phyloP scores from a whole-genome alignment of 2,113 vertebrate genomes.

The Columba janthina region DNA sequence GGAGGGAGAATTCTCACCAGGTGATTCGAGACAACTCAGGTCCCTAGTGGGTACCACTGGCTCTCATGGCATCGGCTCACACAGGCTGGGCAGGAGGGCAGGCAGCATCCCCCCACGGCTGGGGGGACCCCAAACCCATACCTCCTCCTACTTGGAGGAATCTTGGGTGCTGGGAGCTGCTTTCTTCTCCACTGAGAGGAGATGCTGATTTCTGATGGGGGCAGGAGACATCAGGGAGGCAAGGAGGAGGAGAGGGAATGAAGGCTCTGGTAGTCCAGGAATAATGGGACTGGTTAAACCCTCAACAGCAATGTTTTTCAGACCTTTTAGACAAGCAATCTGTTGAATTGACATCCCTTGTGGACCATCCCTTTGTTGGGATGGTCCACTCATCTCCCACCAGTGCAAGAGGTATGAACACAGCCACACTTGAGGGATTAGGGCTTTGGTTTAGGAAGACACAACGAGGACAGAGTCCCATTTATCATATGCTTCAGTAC shows the following conservation, averaged over 20 bases:
- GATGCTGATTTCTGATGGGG: neutral
- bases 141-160: neutral
- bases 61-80: neutral
- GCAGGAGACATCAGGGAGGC: fast-evolving
- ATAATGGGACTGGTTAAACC: neutral
- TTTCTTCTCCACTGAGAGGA: neutral
- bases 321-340: neutral
- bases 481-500: neutral
- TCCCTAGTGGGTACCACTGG: neutral
- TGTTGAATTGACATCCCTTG: neutral
- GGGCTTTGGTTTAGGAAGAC: neutral
- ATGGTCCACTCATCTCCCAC: neutral
- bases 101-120: neutral
- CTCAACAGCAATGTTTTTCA: neutral
- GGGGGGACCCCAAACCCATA: neutral
- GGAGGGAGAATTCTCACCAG: neutral
- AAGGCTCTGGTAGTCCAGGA: neutral
- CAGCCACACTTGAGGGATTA: neutral
- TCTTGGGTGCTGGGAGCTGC: neutral
- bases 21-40: neutral
- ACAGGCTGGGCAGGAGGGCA: neutral
- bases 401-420: neutral
- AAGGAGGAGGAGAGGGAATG: neutral
- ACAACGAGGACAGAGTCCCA: neutral
- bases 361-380: neutral